phyloP scores from a whole-genome alignment of 2,888 invertebrate species.

The Leistus spinibarbis region DNA sequence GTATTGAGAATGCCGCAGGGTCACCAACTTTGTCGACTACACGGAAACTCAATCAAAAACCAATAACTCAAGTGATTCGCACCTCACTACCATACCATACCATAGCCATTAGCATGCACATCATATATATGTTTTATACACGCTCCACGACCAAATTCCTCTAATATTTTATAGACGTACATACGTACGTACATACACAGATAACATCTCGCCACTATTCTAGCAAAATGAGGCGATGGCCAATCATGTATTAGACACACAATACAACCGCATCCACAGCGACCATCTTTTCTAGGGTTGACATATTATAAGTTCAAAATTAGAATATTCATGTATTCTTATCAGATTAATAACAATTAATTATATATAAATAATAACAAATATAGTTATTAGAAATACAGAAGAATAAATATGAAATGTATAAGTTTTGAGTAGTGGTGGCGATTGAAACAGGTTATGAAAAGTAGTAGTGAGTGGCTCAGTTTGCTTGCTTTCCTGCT shows the following conservation, averaged over 20 bases:
- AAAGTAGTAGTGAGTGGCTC: neutral
- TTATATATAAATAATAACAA: too few relatives aligned
- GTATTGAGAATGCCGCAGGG: conserved; percentile 9
- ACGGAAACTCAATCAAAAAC: conserved; percentile 29
- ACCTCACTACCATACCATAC: neutral
- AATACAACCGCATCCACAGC: neutral
- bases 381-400: too few relatives aligned
- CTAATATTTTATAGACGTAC: neutral
- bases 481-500: neutral
- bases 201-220: too few relatives aligned
- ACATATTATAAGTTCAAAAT: too few relatives aligned
- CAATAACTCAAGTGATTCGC: conserved; percentile 26
- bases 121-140: neutral
- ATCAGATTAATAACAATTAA: too few relatives aligned
- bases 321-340: too few relatives aligned
- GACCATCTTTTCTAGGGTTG: too few relatives aligned
- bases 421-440: neutral
- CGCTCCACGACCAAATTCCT: neutral
- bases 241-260: too few relatives aligned
- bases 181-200: too few relatives aligned
- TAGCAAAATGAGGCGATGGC: too few relatives aligned
- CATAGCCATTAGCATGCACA: neutral
- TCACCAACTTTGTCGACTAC: conserved; percentile 1
- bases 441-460: neutral
- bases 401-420: too few relatives aligned